Evolutionary conservation across 92 coral and sea anemone genomes (phyloP), one percentile per base, ranked within the genome.

Genomic region (Parazoanthus atlanticus): DNA sequence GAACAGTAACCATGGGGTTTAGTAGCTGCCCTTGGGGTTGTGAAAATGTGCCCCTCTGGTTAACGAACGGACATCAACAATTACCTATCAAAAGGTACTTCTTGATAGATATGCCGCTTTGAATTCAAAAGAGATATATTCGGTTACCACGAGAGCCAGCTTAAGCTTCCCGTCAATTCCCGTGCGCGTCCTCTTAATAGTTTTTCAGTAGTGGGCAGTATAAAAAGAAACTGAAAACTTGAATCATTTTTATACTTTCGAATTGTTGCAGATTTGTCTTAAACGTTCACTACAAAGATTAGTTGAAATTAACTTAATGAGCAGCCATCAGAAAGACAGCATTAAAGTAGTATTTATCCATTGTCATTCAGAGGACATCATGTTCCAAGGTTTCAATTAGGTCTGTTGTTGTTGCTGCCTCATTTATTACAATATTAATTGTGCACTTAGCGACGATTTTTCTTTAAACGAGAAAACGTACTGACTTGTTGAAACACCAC

Each of bases 281-380:
- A 84, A 70, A 46, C 38, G 64, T 47, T 47, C 40, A 52, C 87
- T 67, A 21, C 40, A 11, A 72, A 70, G 77, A 84, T 41, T 74
- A 70, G 74, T 84, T 70, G 69, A 84, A 67, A 80, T 80, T 52
- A 80, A 70, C 87, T 84, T 70, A 70, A 84, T 84, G 74, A 84
- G 65, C 67, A 70, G 74, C 86, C 78, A 84, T 41, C 79, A 88
- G 82, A 69, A 81, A 83, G 54, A 76, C 80, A 58, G 65, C 86
- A 79, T 88, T 88, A 79, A 88, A 81, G 80, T 73, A 21, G 82
- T 88, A 81, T 88, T 88, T 88, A 79, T 71, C 72, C 33, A 84
- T 54, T 88, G 91, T 88, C 91, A 88, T 88, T 88, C 91, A 79
- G 33, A 66, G 84, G 23, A 88, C 85, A 54, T 88, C 79, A 81